A percentile compares a stretch with the other conserved stretches of the same genome.
Conservation (phyloP, 2,113 vertebrate genomes). For the Dasyurus viverrinus region DNA sequence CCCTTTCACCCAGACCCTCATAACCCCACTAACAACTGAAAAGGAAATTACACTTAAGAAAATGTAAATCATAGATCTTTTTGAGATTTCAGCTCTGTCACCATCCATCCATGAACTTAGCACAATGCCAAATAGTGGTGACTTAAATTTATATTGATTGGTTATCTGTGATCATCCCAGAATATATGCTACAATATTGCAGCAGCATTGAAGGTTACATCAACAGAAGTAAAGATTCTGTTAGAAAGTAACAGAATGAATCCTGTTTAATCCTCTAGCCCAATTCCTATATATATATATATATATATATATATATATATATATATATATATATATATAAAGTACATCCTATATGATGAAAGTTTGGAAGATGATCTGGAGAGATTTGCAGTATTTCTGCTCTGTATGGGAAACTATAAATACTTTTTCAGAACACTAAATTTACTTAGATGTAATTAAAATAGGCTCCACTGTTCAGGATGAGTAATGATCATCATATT, state of each 20-base stretch:
- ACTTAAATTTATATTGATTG: background rate
- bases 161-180: background rate
- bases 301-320: no score
- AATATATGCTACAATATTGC: background rate
- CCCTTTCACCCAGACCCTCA: background rate
- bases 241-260: background rate
- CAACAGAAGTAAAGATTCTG: background rate
- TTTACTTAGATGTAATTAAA: constrained; percentile 64
- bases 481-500: constrained; percentile 55
- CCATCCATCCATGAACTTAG: background rate
- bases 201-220: background rate
- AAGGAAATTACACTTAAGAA: background rate
- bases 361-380: background rate
- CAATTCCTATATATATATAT: no score
- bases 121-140: background rate
- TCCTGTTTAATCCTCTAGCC: background rate
- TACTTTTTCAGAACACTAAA: constrained; percentile 18
- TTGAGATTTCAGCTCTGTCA: background rate
- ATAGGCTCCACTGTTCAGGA: constrained; percentile 44
- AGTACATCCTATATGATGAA: background rate
- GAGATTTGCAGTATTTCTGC: background rate
- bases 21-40: background rate
- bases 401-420: constrained; percentile 6
- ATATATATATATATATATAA: no score
- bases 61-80: background rate